Evolutionary conservation across 1,140 invertebrate species (phyloP).

Genomic region (Portunus trituberculatus): DNA sequence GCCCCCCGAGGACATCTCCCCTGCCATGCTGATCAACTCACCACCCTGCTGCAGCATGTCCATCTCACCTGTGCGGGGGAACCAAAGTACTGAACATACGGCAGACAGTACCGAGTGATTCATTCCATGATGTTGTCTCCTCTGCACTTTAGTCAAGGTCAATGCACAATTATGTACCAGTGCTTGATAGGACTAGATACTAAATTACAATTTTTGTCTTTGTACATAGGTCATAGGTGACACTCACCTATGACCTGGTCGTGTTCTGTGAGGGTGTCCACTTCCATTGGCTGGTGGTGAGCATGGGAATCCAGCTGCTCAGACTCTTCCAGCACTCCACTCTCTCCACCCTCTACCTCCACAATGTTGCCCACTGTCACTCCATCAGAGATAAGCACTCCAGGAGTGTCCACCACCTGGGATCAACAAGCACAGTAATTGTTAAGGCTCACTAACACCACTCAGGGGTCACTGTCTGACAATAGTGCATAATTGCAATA

Average conservation of each 20-base stretch:
- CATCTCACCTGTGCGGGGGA: conserved; percentile 67
- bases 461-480: too few species aligned
- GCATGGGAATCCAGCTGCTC: conserved; percentile 57
- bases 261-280: conserved; percentile 69
- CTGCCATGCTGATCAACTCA: conserved; percentile 64
- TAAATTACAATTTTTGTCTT: background rate
- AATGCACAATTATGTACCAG: too few species aligned
- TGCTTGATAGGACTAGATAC: too few species aligned
- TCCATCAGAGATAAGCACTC: conserved; percentile 76
- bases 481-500: too few species aligned
- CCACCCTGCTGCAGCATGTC: conserved; percentile 69
- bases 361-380: conserved; percentile 75
- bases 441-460: too few species aligned
- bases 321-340: conserved; percentile 39
- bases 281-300: conserved; percentile 72
- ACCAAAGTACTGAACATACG: too few species aligned
- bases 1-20: conserved; percentile 49
- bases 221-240: conserved; percentile 37
- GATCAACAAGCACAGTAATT: background rate
- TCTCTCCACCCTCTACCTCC: conserved; percentile 70
- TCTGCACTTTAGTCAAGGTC: background rate
- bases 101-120: too few species aligned
- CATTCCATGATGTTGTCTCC: too few species aligned
- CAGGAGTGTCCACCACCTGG: conserved; percentile 73
- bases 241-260: conserved; percentile 77